Percentiles rank a stretch among this genome's conserved stretches.
phyloP scores from a whole-genome alignment of 2,113 vertebrate genomes.

The Epinephelus moara region DNA sequence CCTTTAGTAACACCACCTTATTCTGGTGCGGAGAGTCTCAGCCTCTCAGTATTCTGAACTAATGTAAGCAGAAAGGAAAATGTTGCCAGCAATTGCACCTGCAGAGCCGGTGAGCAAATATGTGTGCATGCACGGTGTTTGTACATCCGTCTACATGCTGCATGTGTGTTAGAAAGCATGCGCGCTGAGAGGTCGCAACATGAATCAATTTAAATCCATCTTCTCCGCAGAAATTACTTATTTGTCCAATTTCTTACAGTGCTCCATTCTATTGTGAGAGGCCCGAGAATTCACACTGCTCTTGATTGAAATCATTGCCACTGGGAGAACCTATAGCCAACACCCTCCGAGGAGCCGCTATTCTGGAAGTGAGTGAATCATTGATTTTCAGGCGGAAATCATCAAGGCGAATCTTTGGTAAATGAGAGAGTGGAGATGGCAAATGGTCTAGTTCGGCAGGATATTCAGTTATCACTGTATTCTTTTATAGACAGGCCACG shows the following conservation, averaged over 20 bases:
- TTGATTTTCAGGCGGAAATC: conserved; percentile 83
- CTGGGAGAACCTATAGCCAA: conserved; percentile 60
- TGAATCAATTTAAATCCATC: conserved; percentile 79
- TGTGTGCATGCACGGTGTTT: background rate
- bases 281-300: conserved; percentile 66
- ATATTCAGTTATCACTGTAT: conserved; percentile 74
- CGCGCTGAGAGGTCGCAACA: conserved; percentile 49
- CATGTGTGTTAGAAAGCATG: conserved; percentile 32
- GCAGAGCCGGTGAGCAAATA: conserved; percentile 12
- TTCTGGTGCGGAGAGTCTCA: background rate
- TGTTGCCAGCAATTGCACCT: conserved; percentile 17
- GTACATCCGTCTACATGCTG: conserved; percentile 6
- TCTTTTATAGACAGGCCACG: conserved; percentile 64
- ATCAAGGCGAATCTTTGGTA: conserved; percentile 78
- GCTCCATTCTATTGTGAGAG: conserved; percentile 68
- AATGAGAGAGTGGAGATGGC: conserved; percentile 76
- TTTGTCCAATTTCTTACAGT: conserved; percentile 81
- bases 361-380: conserved; percentile 78
- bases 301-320: conserved; percentile 81
- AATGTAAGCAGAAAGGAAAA: conserved; percentile 44
- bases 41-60: conserved; percentile 8
- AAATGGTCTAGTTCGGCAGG: conserved; percentile 70
- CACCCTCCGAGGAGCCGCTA: conserved; percentile 57
- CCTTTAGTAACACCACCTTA: conserved; percentile 48
- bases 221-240: conserved; percentile 78